A percentile compares a stretch with the other conserved stretches of the same genome.
These are phyloP conservation scores for Neodiprion virginianus DNA, from an alignment of 1,140 invertebrate species.

Conservation along the genomic window DNA sequence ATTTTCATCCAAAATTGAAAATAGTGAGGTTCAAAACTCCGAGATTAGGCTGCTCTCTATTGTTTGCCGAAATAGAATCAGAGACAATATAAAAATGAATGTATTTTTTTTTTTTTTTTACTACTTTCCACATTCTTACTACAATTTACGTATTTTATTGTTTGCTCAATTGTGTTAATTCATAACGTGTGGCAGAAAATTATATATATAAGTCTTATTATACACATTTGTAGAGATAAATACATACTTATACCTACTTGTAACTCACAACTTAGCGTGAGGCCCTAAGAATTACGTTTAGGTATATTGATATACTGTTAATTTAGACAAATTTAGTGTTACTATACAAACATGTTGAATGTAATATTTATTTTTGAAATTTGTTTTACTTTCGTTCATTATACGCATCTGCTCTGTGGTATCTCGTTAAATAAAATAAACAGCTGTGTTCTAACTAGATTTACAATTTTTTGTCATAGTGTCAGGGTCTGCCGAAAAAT, in stretches of 20 bases:
- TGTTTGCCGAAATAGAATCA: background rate
- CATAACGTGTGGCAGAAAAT: background rate
- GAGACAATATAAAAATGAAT: background rate
- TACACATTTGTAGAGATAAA: background rate
- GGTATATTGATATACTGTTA: background rate
- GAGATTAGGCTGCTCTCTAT: background rate
- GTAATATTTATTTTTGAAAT: background rate
- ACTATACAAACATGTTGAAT: background rate
- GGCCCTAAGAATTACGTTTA: background rate
- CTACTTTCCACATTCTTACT: background rate
- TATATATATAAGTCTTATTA: background rate
- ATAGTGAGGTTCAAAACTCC: too few relatives aligned
- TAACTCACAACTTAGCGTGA: background rate
- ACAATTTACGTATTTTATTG: background rate
- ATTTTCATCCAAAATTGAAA: too few relatives aligned
- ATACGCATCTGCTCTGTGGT: background rate
- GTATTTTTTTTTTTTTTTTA: background rate
- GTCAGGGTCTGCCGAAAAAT: too few relatives aligned
- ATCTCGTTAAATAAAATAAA: too few relatives aligned
- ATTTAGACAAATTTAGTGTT: background rate
- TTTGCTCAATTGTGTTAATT: slow-evolving; percentile 2
- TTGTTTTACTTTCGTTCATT: background rate
- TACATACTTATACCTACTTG: background rate
- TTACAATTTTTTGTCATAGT: too few relatives aligned
- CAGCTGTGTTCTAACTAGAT: too few relatives aligned